Conservation (phyloP, 2,113 vertebrate genomes). For the Strigops habroptila region DNA sequence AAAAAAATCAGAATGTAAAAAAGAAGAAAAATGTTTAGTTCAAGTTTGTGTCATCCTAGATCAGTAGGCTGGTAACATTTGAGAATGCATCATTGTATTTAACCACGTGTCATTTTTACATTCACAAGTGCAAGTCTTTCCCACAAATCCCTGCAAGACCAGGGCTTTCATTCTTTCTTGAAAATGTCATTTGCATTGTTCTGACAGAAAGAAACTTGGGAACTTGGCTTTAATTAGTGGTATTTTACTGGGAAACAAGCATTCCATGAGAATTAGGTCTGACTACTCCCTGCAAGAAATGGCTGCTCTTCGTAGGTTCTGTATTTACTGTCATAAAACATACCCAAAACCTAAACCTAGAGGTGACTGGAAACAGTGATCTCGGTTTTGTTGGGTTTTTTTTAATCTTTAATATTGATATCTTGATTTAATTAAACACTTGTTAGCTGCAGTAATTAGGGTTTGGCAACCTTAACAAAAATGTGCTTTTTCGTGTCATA, state of each 20-base stretch:
- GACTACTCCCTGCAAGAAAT: background rate
- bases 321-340: background rate
- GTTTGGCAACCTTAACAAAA: background rate
- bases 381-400: background rate
- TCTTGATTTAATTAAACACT: background rate
- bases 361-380: background rate
- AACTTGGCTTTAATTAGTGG: background rate
- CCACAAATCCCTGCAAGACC: background rate
- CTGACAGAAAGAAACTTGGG: background rate
- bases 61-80: background rate
- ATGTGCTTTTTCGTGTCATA: background rate
- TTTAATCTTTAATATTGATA: background rate
- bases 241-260: background rate
- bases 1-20: slow-evolving; percentile 6
- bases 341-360: background rate
- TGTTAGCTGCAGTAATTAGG: background rate
- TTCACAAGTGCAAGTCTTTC: background rate
- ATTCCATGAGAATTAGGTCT: background rate
- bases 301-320: background rate
- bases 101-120: background rate
- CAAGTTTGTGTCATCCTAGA: slow-evolving; percentile 40
- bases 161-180: background rate
- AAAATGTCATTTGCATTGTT: background rate
- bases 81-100: background rate
- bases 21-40: slow-evolving; percentile 26